Evolutionary conservation across 2,888 invertebrate species (phyloP).

Genomic region (Drosophila lacicola): DNA sequence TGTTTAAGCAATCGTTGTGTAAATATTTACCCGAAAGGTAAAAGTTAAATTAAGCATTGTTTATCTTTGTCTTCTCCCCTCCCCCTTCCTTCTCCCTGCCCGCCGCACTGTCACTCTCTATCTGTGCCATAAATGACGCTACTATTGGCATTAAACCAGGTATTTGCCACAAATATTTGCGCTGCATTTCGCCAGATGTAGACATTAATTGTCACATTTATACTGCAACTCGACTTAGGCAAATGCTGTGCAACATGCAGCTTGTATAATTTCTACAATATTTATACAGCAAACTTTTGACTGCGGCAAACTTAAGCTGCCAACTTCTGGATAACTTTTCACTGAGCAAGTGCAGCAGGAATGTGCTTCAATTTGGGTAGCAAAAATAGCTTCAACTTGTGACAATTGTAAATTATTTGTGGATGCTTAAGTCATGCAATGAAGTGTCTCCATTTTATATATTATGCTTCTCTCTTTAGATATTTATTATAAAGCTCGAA

Average conservation of each 20-base stretch:
- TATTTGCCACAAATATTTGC: constrained; percentile 50
- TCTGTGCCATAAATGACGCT: constrained; percentile 15
- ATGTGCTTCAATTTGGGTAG: background rate
- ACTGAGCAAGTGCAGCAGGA: background rate
- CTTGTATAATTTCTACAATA: constrained; percentile 17
- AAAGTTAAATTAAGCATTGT: constrained; percentile 73
- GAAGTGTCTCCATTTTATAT: background rate
- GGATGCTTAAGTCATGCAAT: constrained; percentile 3
- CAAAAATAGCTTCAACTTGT: constrained; percentile 16
- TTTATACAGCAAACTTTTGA: constrained; percentile 18
- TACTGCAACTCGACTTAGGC: constrained; percentile 10
- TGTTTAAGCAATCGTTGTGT: constrained; percentile 61
- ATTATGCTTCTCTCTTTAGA: background rate
- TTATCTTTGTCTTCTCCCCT: constrained; percentile 26
- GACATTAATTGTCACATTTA: constrained; percentile 49
- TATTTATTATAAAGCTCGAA: too few relatives aligned
- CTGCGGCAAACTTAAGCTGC: constrained; percentile 10
- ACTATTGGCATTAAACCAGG: constrained; percentile 23
- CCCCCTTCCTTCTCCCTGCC: background rate
- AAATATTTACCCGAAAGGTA: constrained; percentile 72
- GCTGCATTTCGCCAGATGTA: constrained; percentile 31
- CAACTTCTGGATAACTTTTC: constrained; percentile 12
- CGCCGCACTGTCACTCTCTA: background rate
- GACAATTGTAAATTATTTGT: constrained; percentile 7
- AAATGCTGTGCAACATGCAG: constrained; percentile 20